Evolutionary conservation across 2,888 invertebrate species (phyloP), one percentile per base, ranked within the genome.

Genomic region (Temnothorax ravouxi): DNA sequence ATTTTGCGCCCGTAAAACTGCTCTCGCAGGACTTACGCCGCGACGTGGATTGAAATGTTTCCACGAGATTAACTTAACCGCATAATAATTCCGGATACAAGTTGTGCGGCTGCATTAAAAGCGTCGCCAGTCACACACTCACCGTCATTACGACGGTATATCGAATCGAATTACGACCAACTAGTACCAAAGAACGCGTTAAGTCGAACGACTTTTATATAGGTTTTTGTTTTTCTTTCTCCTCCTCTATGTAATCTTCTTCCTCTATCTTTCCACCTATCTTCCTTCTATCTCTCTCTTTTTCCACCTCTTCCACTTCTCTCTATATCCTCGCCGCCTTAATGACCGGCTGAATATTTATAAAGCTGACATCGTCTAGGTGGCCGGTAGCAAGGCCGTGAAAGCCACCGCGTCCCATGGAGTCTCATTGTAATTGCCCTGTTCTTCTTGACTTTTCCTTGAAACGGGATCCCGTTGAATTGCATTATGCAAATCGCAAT

Each of bases 341-440:
- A 94, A 93, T 92, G 93, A 92, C 92, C 90, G 91, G 90, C 91
- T 94, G 94, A 94, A 94, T 94, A 94, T 94, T 94, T 94, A 94
- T 94, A 94, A 94, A 94, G 92, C 91, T 88, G 89, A 90, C 91
- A 89, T 91, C 92, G 92, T 89, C 90, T 90, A 89, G 90, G 89
- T 90, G 91, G 88, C 89, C 92, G 88, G 91, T 89, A 89, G 89
- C 87, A 92, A 89, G 91, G 90, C 90, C 88, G 89, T 89, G 92
- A 92, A 91, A 90, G 89, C 93, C 91, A 89, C 90, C 91, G 91
- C 90, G 93, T 93, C 93, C 93, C 93, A 93, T 93, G 93, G 93
- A 94, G 92, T 93, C 94, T 94, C 93, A 93, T 94, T 93, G 94
- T 94, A 94, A 94, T 94, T 94, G 94, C 93, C 93, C 93, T 94